phyloP scores from a whole-genome alignment of 1,140 invertebrate species.

The Sarcophaga peregrina region DNA sequence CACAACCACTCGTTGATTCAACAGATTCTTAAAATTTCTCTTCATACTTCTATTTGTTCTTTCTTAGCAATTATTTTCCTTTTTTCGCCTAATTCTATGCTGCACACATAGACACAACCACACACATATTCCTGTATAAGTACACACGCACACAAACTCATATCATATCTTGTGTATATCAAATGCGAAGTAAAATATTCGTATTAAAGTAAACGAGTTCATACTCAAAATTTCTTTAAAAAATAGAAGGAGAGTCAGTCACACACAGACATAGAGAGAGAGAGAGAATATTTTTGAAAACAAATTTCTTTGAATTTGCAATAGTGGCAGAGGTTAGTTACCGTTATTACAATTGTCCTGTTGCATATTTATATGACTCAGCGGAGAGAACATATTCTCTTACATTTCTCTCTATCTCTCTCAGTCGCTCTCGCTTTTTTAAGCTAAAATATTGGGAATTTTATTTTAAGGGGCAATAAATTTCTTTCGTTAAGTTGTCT shows the following conservation, averaged over 20 bases:
- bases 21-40: conserved; percentile 51
- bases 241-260: too few relatives aligned
- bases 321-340: not conserved
- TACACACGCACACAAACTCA: too few relatives aligned
- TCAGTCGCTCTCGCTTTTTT: not conserved
- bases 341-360: not conserved
- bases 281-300: not conserved
- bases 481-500: conserved; percentile 4
- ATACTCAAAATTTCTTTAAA: not conserved
- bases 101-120: not conserved
- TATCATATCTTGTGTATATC: not conserved
- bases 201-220: not conserved
- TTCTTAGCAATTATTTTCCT: conserved; percentile 40
- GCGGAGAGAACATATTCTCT: not conserved
- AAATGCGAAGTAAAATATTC: not conserved
- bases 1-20: conserved; percentile 65
- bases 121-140: not conserved
- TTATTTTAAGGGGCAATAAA: not conserved
- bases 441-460: not conserved
- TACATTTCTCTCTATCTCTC: not conserved
- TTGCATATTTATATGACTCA: not conserved
- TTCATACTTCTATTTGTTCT: not conserved
- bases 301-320: not conserved
- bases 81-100: not conserved
- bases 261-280: not conserved